phyloP scores from a whole-genome alignment of 1,140 invertebrate genomes.

The Arion vulgaris region DNA sequence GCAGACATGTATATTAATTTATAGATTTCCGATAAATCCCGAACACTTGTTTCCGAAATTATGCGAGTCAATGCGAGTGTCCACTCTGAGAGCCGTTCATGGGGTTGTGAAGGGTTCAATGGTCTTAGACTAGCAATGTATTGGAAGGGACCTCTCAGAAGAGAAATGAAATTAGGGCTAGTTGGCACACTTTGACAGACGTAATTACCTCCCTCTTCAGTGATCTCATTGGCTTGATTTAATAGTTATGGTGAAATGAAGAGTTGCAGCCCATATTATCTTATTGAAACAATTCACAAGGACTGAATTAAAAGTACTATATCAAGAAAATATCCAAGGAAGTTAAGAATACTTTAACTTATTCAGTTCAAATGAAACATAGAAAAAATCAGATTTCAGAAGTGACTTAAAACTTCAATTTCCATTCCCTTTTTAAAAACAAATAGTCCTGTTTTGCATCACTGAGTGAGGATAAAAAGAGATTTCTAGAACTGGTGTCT shows the following conservation, averaged over 20 bases:
- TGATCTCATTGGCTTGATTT: conserved; percentile 14
- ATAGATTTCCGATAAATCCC: background rate
- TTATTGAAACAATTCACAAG: background rate
- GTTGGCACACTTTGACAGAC: conserved; percentile 29
- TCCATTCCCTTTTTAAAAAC: no score
- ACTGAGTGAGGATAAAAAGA: no score
- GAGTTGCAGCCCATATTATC: background rate
- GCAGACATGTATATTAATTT: background rate
- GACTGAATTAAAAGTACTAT: no score
- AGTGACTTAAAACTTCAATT: no score
- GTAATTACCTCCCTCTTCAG: conserved; percentile 26
- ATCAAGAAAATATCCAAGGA: no score
- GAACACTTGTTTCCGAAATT: background rate
- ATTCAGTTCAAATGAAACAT: no score
- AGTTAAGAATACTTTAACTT: no score
- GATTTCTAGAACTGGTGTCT: no score
- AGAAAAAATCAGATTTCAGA: no score
- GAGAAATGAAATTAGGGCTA: conserved; percentile 29
- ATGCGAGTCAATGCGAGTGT: background rate
- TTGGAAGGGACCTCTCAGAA: background rate
- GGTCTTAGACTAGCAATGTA: background rate
- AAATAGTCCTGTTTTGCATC: no score
- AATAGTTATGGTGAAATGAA: background rate
- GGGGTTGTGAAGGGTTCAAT: background rate
- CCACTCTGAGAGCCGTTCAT: background rate